These are phyloP conservation scores for Mythimna ferrago DNA, from an alignment of 2,888 invertebrate genomes.

Conservation along the genomic window DNA sequence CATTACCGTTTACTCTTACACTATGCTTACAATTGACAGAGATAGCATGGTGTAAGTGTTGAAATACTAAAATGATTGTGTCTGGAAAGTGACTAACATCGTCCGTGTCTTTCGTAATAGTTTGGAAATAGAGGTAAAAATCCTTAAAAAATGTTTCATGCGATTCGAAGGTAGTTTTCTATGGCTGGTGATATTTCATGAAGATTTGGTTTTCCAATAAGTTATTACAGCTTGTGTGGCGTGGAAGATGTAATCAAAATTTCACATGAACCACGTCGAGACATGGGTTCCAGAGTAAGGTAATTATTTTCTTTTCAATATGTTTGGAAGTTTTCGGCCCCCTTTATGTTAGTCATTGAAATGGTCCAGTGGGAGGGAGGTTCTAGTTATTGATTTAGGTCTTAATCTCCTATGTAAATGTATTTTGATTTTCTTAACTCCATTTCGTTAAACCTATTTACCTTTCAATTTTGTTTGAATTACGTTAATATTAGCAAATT, in stretches of 20 bases:
- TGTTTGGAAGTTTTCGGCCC: not conserved
- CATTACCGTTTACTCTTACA: not conserved
- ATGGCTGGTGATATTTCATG: conserved; percentile 83
- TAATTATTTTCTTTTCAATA: conserved; percentile 67
- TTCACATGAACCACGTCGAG: conserved; percentile 82
- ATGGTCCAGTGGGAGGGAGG: conserved; percentile 1
- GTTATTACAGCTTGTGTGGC: conserved; percentile 62
- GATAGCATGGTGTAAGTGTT: conserved; percentile 10
- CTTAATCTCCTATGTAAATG: not conserved
- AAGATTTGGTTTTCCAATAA: conserved; percentile 70
- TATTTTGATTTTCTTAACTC: conserved; percentile 50
- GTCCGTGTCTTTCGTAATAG: conserved; percentile 74
- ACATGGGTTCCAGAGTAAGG: conserved; percentile 89
- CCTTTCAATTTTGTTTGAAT: conserved; percentile 50
- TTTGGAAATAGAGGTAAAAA: conserved; percentile 71
- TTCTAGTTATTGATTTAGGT: not conserved
- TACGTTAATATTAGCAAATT: conserved; percentile 38
- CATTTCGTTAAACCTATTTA: conserved; percentile 64
- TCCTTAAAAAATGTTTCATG: conserved; percentile 72
- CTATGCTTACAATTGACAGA: conserved; percentile 7
- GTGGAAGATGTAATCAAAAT: conserved; percentile 82
- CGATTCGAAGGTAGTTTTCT: conserved; percentile 74
- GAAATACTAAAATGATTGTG: conserved; percentile 19
- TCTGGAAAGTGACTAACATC: conserved; percentile 56
- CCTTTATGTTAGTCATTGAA: not conserved